phyloP scores from a whole-genome alignment of 1,140 invertebrate species.

The Caenorhabditis inopinata region DNA sequence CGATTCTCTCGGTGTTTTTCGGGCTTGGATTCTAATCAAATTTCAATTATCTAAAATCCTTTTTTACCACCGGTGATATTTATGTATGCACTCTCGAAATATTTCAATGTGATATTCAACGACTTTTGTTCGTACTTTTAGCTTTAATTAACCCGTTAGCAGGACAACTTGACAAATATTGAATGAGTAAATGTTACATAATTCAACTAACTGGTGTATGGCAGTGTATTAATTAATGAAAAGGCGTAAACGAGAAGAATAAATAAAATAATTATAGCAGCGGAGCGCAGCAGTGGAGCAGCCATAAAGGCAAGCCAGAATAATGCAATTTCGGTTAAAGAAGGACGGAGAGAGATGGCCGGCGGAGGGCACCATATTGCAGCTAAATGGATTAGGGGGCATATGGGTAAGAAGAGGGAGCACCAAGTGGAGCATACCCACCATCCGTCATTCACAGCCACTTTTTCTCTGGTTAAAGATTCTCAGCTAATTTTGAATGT shows the following conservation, averaged over 20 bases:
- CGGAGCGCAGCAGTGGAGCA: not conserved
- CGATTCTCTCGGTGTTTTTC: not conserved
- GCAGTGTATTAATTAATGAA: conserved; percentile 21
- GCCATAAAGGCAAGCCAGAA: not conserved
- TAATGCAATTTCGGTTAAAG: conserved; percentile 11
- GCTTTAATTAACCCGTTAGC: no score
- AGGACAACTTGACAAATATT: no score
- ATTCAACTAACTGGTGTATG: no score
- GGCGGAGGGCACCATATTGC: conserved; percentile 1
- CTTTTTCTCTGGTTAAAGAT: no score
- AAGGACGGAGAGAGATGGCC: not conserved
- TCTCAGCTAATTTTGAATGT: no score
- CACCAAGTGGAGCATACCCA: no score
- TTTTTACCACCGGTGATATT: not conserved
- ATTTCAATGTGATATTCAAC: no score
- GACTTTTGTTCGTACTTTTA: no score
- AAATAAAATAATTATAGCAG: conserved; percentile 14
- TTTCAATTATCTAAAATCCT: not conserved
- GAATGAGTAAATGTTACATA: no score
- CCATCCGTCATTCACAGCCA: no score
- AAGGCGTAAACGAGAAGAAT: not conserved
- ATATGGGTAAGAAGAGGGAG: no score
- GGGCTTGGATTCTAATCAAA: not conserved
- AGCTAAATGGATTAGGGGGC: not conserved
- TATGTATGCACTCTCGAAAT: no score